Evolutionary conservation across 2,888 invertebrate species (phyloP).

Genomic region (Cantharis nigra): DNA sequence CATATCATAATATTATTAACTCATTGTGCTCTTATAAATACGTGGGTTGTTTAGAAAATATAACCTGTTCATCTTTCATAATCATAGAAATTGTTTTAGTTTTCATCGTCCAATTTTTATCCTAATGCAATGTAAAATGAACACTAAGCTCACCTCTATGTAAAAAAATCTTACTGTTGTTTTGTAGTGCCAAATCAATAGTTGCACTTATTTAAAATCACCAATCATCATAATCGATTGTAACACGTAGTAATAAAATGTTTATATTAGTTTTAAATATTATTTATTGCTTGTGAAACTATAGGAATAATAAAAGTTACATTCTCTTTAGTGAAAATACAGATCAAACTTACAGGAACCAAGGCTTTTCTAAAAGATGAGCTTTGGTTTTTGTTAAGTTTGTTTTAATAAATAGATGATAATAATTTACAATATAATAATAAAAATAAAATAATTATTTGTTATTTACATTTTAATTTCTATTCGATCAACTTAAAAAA

Average conservation of each 20-base stretch:
- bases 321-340: background rate
- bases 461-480: background rate
- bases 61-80: background rate
- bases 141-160: background rate
- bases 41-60: background rate
- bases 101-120: background rate
- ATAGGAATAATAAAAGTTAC: background rate
- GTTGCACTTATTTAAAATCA: slow-evolving; percentile 3
- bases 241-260: background rate
- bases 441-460: background rate
- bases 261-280: background rate
- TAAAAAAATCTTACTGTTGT: slow-evolving; percentile 1
- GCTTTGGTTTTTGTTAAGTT: background rate
- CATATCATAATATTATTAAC: slow-evolving; percentile 11
- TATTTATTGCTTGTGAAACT: slow-evolving; percentile 4
- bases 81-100: background rate
- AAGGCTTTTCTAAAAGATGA: background rate
- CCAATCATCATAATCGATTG: background rate
- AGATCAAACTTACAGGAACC: background rate
- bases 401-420: background rate
- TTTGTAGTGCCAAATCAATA: slow-evolving; percentile 1
- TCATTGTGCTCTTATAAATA: background rate
- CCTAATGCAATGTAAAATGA: background rate
- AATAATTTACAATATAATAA: background rate
- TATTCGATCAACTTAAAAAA: slow-evolving; percentile 2